Conservation (phyloP, 2,797 vertebrate species). For the Odontamblyopus lacepedii region DNA sequence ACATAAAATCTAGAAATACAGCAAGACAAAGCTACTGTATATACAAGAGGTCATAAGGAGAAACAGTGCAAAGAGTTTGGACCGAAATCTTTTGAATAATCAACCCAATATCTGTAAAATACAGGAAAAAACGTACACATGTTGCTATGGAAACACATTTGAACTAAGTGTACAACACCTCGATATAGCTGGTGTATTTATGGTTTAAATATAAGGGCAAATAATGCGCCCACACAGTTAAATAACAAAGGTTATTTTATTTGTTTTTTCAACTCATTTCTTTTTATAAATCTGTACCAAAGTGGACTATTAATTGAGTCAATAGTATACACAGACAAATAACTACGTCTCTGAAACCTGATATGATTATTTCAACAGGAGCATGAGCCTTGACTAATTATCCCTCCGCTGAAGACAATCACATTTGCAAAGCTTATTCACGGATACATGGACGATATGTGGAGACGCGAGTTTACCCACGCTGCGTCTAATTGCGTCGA, state of each 20-base stretch:
- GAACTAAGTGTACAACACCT: background rate
- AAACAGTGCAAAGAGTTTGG: too few relatives aligned
- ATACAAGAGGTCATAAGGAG: too few relatives aligned
- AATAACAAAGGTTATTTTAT: background rate
- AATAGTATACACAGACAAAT: background rate
- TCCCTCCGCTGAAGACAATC: background rate
- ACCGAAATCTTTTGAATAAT: too few relatives aligned
- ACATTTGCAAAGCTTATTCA: constrained; percentile 7
- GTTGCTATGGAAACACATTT: background rate
- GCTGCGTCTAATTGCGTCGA: constrained; percentile 8
- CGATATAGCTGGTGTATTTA: background rate
- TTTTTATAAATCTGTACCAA: background rate
- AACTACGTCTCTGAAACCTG: background rate
- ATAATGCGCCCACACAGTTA: background rate
- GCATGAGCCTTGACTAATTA: constrained; percentile 10
- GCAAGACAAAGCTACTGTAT: too few relatives aligned
- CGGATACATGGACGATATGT: background rate
- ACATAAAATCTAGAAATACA: too few relatives aligned
- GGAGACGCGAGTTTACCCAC: background rate
- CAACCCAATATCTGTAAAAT: too few relatives aligned
- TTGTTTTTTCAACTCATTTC: background rate
- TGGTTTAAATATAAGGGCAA: background rate
- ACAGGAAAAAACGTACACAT: too few relatives aligned
- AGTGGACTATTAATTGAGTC: background rate
- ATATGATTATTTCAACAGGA: constrained; percentile 8